These are phyloP conservation scores for Labia minor DNA, from an alignment of 2,888 invertebrate genomes.

Conservation along the genomic window DNA sequence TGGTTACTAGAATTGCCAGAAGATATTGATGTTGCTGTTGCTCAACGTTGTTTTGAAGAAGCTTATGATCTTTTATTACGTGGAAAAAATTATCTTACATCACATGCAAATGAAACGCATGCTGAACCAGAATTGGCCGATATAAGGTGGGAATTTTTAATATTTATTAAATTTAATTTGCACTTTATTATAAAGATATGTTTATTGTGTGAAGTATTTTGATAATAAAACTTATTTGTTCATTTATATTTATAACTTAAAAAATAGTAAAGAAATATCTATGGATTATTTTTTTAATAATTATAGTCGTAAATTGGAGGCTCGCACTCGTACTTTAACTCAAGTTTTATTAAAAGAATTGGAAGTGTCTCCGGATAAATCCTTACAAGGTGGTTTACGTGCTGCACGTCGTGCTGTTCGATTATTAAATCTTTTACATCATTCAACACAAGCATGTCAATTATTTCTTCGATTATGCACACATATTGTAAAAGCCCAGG, in stretches of 20 bases:
- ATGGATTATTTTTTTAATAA: too few species aligned
- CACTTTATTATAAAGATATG: slow-evolving; percentile 34
- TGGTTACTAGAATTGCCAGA: slow-evolving; percentile 88
- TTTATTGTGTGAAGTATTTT: too few species aligned
- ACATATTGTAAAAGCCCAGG: slow-evolving; percentile 66
- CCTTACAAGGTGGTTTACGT: slow-evolving; percentile 77
- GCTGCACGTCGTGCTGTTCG: slow-evolving; percentile 74
- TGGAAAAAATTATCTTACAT: slow-evolving; percentile 43
- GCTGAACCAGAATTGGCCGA: slow-evolving; percentile 39
- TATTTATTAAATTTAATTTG: too few species aligned
- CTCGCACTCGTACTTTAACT: slow-evolving; percentile 63
- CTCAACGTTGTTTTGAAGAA: slow-evolving; percentile 90
- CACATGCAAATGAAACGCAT: slow-evolving; percentile 32
- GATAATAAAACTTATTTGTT: too few species aligned
- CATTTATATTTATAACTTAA: too few species aligned
- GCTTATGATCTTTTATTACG: slow-evolving; percentile 72
- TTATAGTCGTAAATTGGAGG: slow-evolving; percentile 47
- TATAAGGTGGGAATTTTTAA: slow-evolving; percentile 37
- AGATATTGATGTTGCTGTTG: slow-evolving; percentile 88
- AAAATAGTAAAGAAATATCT: too few species aligned
- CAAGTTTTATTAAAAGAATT: slow-evolving; percentile 81
- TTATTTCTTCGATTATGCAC: slow-evolving; percentile 71
- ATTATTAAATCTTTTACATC: slow-evolving; percentile 66
- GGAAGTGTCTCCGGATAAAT: slow-evolving; percentile 80
- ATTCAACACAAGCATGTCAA: slow-evolving; percentile 64